A percentile compares a stretch with the other conserved stretches of the same genome.
phyloP scores from a whole-genome alignment of 2,113 vertebrate genomes.

The Rhinopomastus cyanomelas region DNA sequence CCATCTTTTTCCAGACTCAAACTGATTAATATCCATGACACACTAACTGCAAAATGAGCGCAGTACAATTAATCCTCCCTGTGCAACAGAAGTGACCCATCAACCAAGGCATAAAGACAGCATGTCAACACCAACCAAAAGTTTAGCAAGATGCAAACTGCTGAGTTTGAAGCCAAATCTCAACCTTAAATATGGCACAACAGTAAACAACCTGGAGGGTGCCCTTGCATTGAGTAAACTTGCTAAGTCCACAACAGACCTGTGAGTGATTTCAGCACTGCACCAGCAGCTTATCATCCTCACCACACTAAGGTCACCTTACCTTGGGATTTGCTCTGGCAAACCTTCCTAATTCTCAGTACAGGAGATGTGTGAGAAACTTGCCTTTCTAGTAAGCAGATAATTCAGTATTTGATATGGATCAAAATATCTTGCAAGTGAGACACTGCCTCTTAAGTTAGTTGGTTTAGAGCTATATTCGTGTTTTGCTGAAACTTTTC shows the following conservation, averaged over 20 bases:
- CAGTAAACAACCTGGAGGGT: not conserved
- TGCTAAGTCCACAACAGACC: not conserved
- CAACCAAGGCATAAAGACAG: conserved; percentile 10
- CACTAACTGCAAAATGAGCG: conserved; percentile 19
- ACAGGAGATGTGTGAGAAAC: not conserved
- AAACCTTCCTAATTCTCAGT: not conserved
- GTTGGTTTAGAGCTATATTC: not conserved
- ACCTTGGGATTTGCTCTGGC: not conserved
- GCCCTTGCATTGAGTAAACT: not conserved
- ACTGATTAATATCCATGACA: conserved; percentile 44
- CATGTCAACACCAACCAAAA: not conserved
- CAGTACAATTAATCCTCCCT: not conserved
- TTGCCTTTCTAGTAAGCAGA: not conserved
- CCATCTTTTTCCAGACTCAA: conserved; percentile 23
- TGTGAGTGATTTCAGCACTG: not conserved
- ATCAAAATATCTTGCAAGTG: not conserved
- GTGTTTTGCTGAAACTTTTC: not conserved
- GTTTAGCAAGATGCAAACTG: not conserved
- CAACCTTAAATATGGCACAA: not conserved
- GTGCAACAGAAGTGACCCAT: conserved; percentile 25
- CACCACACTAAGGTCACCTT: fast-evolving
- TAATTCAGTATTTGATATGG: not conserved
- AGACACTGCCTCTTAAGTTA: not conserved
- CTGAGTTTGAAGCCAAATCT: not conserved
- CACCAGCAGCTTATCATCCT: fast-evolving